Base-by-base conservation (phyloP, 1,140 invertebrate genomes). In the Conopomorpha cramerella region DNA sequence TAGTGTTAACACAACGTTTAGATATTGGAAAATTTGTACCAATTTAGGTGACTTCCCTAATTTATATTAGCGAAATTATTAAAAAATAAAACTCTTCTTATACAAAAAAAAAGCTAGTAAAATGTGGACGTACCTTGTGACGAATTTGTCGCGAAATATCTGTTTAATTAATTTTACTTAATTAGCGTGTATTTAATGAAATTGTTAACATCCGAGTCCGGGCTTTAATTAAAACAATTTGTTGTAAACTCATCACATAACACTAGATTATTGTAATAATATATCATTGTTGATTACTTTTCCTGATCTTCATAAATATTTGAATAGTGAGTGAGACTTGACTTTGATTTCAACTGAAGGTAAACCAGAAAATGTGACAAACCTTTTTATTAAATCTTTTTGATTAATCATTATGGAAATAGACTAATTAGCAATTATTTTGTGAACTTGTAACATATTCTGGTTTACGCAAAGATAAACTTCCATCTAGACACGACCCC, bases 181-280 rank as follows among this genome's bases (percentile, higher is more conserved):
- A 6, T 23, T 23, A 23, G 4, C 4, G 10, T 23, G 10, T 23
- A 23, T 10, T 23, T 10, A 6, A 23, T 23, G 19, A 10, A 29
- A 29, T 29, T 29, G 28, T 29, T 29, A 29, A 29, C 28, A 7
- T n/a, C 10, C 4, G 4, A 6, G 19, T 29, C 28, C 11, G 6
- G 28, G 49, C 56, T 51, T 50, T 41, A 44, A 39, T 58, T 60
- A 55, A 54, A 57, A 51, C 39, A 37, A 41, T 55, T 62, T 67
- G 58, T 73, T 73, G 65, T 72, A 67, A 53, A 61, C 55, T 63
- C 51, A 62, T 61, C 62, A 50, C 57, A 46, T 29, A 66, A 63
- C 66, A 62, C 56, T 67, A 71, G 55, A 68, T 68, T 50, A 60
- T 61, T n/a, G n/a, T 53, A 70, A 67, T 66, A 68, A 73, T 73